A percentile compares a stretch with the other conserved stretches of the same genome.
Conservation (phyloP, 1,140 invertebrate genomes). For the Heliothis virescens region DNA sequence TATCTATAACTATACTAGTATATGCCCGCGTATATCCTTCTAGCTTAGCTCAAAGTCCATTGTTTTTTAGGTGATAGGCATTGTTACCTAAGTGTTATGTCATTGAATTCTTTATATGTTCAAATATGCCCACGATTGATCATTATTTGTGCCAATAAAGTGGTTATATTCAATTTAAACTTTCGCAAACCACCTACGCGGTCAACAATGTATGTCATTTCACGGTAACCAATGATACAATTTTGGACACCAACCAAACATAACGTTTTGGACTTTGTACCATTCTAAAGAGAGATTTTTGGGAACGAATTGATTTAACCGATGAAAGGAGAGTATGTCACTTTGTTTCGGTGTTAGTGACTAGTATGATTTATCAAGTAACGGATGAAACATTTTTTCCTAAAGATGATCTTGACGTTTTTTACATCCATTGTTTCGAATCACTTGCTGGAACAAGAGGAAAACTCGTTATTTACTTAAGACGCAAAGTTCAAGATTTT, state of each 20-base stretch:
- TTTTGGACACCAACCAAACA: not conserved
- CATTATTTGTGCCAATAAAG: conserved; percentile 16
- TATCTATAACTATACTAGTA: not conserved
- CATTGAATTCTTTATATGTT: not conserved
- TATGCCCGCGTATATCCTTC: not conserved
- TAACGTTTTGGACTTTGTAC: too few species aligned
- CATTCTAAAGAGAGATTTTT: too few species aligned
- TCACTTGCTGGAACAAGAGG: not conserved
- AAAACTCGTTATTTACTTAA: not conserved
- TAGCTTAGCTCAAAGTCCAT: not conserved
- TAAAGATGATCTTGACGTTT: conserved; percentile 18
- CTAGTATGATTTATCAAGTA: not conserved
- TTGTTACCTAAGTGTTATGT: conserved; percentile 15
- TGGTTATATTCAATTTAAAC: conserved; percentile 18
- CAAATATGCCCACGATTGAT: conserved; percentile 23
- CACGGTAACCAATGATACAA: not conserved
- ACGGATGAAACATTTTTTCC: not conserved
- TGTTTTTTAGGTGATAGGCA: not conserved
- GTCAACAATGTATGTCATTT: not conserved
- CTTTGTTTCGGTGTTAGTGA: not conserved
- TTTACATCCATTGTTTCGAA: conserved; percentile 24
- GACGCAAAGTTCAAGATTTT: conserved; percentile 26
- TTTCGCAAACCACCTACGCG: conserved; percentile 33
- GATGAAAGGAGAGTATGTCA: too few species aligned
- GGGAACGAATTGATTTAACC: too few species aligned